Conservation (phyloP, 2,797 vertebrate genomes). For the Enteromius treurensis region DNA sequence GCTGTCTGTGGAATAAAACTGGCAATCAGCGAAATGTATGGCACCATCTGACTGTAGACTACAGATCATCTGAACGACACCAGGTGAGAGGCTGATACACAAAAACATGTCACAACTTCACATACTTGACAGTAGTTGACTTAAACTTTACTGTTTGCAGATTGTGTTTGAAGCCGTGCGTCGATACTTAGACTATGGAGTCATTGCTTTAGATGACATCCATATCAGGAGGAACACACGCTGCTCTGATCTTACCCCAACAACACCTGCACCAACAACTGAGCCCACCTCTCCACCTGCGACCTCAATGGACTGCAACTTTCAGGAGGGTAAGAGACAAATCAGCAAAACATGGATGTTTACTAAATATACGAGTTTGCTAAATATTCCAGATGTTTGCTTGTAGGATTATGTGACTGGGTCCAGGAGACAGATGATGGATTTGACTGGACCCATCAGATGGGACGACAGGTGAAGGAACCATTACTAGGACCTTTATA, state of each 20-base stretch:
- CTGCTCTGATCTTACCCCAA: conserved; percentile 65
- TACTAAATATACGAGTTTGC: background rate
- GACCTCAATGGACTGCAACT: conserved; percentile 74
- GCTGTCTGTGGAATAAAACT: conserved; percentile 63
- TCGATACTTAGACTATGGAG: rapidly evolving
- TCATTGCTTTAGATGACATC: conserved; percentile 75
- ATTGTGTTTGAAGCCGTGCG: conserved; percentile 72
- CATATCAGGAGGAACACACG: conserved; percentile 65
- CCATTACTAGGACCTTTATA: conserved; percentile 73
- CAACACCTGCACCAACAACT: conserved; percentile 67
- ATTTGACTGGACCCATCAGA: conserved; percentile 70
- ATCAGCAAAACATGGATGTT: background rate
- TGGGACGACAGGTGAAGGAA: conserved; percentile 63
- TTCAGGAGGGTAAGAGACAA: conserved; percentile 73
- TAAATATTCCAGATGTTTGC: conserved; percentile 35
- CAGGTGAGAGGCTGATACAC: conserved; percentile 63
- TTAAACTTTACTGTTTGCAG: conserved; percentile 59
- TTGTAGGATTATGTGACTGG: conserved; percentile 76
- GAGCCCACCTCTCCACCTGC: conserved; percentile 61
- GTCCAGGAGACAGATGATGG: conserved; percentile 66
- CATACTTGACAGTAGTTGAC: background rate
- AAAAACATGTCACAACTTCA: background rate
- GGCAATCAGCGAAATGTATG: conserved; percentile 64
- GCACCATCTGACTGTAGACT: conserved; percentile 72
- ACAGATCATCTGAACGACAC: conserved; percentile 69